Base-by-base conservation (phyloP, 2,797 vertebrate genomes). In the Esox masquinongy region DNA sequence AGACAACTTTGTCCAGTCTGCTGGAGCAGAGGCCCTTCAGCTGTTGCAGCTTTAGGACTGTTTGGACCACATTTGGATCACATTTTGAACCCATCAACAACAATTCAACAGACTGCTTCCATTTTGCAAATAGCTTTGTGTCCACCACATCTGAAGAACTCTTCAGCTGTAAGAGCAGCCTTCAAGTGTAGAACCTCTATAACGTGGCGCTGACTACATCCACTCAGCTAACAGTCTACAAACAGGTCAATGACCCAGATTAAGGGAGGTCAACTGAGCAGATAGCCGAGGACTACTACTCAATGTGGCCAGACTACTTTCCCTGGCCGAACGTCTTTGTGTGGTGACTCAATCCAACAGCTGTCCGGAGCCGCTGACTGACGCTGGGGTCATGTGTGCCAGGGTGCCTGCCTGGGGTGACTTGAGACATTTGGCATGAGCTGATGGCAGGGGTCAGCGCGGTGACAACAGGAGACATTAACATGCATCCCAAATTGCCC, bases 301-400 rank as follows among this genome's bases (percentile, higher is more conserved):
- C 51, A n/a, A 5, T 8, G 51, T n/a, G 51, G 53, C 17, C 53
- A 56, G n/a, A 56, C 53, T n/a, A 56, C 53, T n/a, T 56, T 56
- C 53, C n/a, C 53, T 56, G 53, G 53, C 53, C 8, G 53, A 53
- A 53, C 19, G 6, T 17, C 51, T n/a, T 53, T 19, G 6, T 39
- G 68, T 49, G 24, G 89, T 83, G 90, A 90, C 88, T 87, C 78
- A 78, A 88, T 78, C 88, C 87, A 84, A 87, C 90, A 89, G 89
- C 90, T 90, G 89, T 83, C 86, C 5, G 79, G 78, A 43, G 76
- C 80, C 74, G 87, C 87, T 91, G 90, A 91, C 81, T 85, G 90
- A 90, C 89, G 84, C 64, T 39, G 31, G 81, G 73, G 71, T 87
- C 76, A 88, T 83, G 83, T 36, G 77, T 87, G 86, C 47, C 90